A percentile compares a stretch with the other conserved stretches of the same genome.
Evolutionary conservation across 2,888 invertebrate species (phyloP).

Genomic region (Cyaniris semiargus): DNA sequence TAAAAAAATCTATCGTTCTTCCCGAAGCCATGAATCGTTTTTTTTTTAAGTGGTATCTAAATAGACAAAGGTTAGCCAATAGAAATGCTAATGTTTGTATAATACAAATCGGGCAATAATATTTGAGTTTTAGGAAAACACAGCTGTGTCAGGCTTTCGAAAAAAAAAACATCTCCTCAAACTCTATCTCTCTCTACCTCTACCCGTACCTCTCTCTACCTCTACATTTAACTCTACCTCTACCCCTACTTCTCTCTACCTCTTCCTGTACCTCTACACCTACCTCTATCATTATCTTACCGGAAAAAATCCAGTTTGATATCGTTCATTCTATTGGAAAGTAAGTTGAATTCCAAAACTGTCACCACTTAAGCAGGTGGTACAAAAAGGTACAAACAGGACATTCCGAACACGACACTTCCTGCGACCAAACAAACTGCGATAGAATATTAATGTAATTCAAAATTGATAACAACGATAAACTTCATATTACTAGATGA

Average conservation of each 20-base stretch:
- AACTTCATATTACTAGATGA: not conserved
- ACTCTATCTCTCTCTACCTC: too few species aligned
- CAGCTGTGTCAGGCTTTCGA: too few species aligned
- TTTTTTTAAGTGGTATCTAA: too few species aligned
- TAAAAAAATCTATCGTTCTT: too few species aligned
- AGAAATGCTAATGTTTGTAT: too few species aligned
- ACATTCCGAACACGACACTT: constrained; percentile 63
- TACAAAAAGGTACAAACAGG: constrained; percentile 56
- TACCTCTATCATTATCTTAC: not conserved
- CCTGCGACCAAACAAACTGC: constrained; percentile 66
- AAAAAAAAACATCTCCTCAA: too few species aligned
- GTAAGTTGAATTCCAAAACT: not conserved
- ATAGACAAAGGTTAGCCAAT: too few species aligned
- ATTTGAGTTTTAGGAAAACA: too few species aligned
- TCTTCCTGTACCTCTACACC: not conserved
- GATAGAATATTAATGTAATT: constrained; percentile 62
- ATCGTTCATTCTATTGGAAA: not conserved
- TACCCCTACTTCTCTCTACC: too few species aligned
- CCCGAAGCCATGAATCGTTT: too few species aligned
- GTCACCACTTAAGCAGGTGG: constrained; percentile 43
- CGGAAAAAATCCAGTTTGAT: not conserved
- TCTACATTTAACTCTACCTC: not conserved
- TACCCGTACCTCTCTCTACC: too few species aligned
- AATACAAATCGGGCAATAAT: too few species aligned
- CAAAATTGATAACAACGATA: not conserved